phyloP scores from a whole-genome alignment of 2,888 invertebrate species.

The Pteria penguin region DNA sequence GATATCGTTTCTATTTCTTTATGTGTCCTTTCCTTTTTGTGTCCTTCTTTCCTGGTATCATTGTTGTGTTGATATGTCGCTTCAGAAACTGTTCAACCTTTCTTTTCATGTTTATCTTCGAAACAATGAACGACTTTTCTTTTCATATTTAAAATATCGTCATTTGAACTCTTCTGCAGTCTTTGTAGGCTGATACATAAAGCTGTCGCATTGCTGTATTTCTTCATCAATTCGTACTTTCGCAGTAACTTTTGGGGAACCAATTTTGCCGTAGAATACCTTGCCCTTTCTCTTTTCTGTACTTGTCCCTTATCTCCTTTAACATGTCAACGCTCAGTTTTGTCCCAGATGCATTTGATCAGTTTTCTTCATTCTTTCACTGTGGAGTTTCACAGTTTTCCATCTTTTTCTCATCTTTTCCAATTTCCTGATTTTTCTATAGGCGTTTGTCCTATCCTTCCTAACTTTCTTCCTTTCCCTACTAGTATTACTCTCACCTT shows the following conservation, averaged over 20 bases:
- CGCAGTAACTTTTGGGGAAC: neutral
- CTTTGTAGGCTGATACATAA: neutral
- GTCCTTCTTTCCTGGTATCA: slow-evolving; percentile 47
- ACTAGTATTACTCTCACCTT: neutral
- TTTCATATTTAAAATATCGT: too few species aligned
- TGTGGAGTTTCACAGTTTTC: slow-evolving; percentile 16
- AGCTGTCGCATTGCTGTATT: neutral
- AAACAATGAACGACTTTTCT: neutral
- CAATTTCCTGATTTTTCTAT: slow-evolving; percentile 3
- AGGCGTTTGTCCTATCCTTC: slow-evolving; percentile 20
- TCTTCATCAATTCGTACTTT: neutral
- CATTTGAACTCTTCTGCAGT: neutral
- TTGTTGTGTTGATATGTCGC: slow-evolving; percentile 43
- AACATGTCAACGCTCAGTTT: too few species aligned
- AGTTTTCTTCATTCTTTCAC: too few species aligned
- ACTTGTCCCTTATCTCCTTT: too few species aligned
- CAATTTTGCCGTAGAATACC: slow-evolving; percentile 1
- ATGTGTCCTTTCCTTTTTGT: slow-evolving; percentile 33
- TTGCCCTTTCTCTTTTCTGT: neutral
- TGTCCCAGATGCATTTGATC: too few species aligned
- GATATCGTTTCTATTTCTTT: slow-evolving; percentile 49
- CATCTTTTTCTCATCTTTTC: slow-evolving; percentile 11
- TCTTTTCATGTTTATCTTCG: too few species aligned
- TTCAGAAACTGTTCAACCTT: too few species aligned
- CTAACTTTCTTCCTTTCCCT: slow-evolving; percentile 13